phyloP scores from a whole-genome alignment of 2,888 invertebrate species.

The Terebella lapidaria region DNA sequence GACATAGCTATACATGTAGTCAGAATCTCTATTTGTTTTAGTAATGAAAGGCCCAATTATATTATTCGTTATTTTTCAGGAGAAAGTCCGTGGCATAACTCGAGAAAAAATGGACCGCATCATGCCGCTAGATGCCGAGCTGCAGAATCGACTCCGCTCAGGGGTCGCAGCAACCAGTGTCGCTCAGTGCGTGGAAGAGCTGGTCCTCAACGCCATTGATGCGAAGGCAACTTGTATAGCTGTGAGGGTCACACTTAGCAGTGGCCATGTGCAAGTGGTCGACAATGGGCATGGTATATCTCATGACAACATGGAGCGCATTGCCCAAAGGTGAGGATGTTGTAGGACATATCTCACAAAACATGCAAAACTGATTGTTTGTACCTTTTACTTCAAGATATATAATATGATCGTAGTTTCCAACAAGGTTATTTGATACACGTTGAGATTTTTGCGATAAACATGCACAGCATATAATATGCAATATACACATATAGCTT shows the following conservation, averaged over 20 bases:
- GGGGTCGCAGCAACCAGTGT: slow-evolving; percentile 60
- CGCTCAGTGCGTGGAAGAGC: slow-evolving; percentile 63
- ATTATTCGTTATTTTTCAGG: no score
- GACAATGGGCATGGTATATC: slow-evolving; percentile 72
- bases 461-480: no score
- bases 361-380: neutral
- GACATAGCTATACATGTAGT: no score
- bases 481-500: no score
- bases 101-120: no score
- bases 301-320: slow-evolving; percentile 57
- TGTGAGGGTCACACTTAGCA: slow-evolving; percentile 62
- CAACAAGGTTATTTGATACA: no score
- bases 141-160: slow-evolving; percentile 49
- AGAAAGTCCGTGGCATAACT: no score
- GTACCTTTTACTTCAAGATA: neutral
- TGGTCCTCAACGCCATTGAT: slow-evolving; percentile 68
- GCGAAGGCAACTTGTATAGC: slow-evolving; percentile 68
- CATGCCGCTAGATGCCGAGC: no score
- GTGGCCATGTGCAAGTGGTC: slow-evolving; percentile 66
- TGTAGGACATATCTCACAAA: neutral
- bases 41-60: no score
- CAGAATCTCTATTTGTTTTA: no score
- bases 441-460: no score
- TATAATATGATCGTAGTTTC: no score
- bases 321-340: slow-evolving; percentile 59